Percentiles rank a stretch among this genome's conserved stretches.
phyloP scores from a whole-genome alignment of 2,888 invertebrate genomes.

The Sipunculus nudus region DNA sequence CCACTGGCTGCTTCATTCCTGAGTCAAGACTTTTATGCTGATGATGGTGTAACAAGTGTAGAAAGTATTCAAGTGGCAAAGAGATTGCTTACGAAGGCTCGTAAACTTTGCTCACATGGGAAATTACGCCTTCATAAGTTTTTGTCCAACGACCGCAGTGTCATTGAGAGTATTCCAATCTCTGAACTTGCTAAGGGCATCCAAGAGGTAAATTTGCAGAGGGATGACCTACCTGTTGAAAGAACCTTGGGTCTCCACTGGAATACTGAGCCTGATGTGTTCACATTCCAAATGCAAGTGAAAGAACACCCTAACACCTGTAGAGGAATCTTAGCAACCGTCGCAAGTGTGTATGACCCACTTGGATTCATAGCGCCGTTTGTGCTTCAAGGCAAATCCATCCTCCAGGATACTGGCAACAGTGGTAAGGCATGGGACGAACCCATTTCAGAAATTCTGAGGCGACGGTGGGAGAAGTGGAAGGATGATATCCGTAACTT shows the following conservation, averaged over 20 bases:
- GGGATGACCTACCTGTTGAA: slow-evolving; percentile 20
- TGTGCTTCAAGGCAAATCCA: slow-evolving; percentile 30
- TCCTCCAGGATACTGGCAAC: slow-evolving; percentile 35
- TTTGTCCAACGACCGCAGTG: slow-evolving; percentile 25
- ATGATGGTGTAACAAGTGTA: slow-evolving; percentile 18
- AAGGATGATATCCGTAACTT: background rate
- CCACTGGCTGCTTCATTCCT: slow-evolving; percentile 4
- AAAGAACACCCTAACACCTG: slow-evolving; percentile 28
- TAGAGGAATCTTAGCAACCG: slow-evolving; percentile 34
- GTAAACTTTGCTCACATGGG: slow-evolving; percentile 18
- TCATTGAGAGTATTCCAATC: slow-evolving; percentile 31
- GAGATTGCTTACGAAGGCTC: slow-evolving; percentile 12
- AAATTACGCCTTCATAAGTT: slow-evolving; percentile 35
- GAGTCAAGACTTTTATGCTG: slow-evolving; percentile 11
- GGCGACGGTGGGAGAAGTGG: slow-evolving; percentile 8
- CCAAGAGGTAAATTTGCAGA: slow-evolving; percentile 19
- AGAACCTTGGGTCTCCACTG: slow-evolving; percentile 23
- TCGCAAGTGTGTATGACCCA: slow-evolving; percentile 41
- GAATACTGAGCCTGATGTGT: slow-evolving; percentile 15
- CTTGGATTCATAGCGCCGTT: slow-evolving; percentile 41
- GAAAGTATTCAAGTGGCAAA: slow-evolving; percentile 5
- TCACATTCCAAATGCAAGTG: slow-evolving; percentile 8
- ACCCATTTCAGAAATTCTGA: slow-evolving; percentile 15
- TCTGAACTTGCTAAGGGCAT: slow-evolving; percentile 20
- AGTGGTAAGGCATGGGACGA: slow-evolving; percentile 35